Evolutionary conservation across 2,797 vertebrate genomes (phyloP).

Genomic region (Natrix natrix): DNA sequence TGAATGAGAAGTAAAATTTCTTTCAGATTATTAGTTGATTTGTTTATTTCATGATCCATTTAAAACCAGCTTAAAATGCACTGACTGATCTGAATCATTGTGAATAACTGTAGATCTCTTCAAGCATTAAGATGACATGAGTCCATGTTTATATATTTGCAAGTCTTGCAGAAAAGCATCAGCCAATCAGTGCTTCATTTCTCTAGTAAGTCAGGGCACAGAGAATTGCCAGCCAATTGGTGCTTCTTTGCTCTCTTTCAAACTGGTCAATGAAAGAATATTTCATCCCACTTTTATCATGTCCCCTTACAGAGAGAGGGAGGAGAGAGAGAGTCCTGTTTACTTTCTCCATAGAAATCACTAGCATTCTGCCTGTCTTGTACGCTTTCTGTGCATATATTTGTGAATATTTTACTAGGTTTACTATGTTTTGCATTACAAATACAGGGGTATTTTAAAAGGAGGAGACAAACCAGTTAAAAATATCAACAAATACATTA

Average conservation of each 20-base stretch:
- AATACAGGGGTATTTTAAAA: background rate
- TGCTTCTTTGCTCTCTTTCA: background rate
- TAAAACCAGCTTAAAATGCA: background rate
- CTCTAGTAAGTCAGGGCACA: background rate
- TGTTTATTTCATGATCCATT: background rate
- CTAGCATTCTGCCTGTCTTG: background rate
- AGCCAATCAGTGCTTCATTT: background rate
- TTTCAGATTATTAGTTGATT: background rate
- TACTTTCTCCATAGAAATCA: background rate
- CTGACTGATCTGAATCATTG: background rate
- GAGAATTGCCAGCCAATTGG: background rate
- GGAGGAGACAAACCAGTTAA: background rate
- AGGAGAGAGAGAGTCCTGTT: background rate
- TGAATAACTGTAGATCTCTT: background rate
- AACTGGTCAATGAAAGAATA: background rate
- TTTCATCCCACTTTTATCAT: background rate
- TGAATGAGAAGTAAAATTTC: background rate
- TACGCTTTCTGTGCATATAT: background rate
- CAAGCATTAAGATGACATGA: background rate
- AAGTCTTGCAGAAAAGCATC: background rate
- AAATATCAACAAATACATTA: background rate
- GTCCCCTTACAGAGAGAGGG: background rate
- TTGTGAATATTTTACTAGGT: background rate
- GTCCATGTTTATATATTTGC: background rate
- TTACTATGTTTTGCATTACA: background rate